phyloP scores from a whole-genome alignment of 2,797 vertebrate species.

The Muscicapa comitata region DNA sequence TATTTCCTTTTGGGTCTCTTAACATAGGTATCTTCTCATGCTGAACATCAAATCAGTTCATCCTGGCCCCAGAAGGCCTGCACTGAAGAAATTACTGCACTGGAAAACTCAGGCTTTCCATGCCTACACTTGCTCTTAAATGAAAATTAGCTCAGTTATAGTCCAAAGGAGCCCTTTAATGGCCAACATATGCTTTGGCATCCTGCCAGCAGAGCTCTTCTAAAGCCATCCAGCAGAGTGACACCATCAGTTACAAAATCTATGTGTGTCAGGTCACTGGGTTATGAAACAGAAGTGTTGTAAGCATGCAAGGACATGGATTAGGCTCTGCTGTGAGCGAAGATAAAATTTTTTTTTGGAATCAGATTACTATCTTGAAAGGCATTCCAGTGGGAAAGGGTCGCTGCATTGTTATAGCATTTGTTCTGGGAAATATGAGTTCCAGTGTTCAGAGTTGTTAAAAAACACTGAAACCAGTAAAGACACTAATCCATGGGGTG shows the following conservation, averaged over 20 bases:
- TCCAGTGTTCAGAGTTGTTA: not conserved
- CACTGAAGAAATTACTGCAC: not conserved
- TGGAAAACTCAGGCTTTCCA: not conserved
- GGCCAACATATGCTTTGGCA: not conserved
- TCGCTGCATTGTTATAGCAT: not conserved
- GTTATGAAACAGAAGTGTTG: slow-evolving; percentile 4
- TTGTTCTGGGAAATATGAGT: not conserved
- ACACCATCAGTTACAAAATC: slow-evolving; percentile 3
- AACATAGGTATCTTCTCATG: not conserved
- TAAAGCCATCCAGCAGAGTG: not conserved
- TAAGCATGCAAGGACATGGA: not conserved
- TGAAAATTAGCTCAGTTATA: not conserved
- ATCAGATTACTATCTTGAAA: not conserved
- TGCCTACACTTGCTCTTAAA: not conserved
- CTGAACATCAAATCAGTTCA: not conserved
- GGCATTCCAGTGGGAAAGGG: not conserved
- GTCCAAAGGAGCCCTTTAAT: not conserved
- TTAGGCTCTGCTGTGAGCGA: not conserved
- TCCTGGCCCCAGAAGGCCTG: not conserved
- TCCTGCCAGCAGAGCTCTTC: not conserved
- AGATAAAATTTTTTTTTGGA: not conserved
- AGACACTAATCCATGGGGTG: not conserved
- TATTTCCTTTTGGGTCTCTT: not conserved
- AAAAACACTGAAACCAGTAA: not conserved
- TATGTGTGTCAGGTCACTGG: not conserved